Conservation (phyloP, 2,888 invertebrate genomes). For the Rhagophthalmus giganteus region DNA sequence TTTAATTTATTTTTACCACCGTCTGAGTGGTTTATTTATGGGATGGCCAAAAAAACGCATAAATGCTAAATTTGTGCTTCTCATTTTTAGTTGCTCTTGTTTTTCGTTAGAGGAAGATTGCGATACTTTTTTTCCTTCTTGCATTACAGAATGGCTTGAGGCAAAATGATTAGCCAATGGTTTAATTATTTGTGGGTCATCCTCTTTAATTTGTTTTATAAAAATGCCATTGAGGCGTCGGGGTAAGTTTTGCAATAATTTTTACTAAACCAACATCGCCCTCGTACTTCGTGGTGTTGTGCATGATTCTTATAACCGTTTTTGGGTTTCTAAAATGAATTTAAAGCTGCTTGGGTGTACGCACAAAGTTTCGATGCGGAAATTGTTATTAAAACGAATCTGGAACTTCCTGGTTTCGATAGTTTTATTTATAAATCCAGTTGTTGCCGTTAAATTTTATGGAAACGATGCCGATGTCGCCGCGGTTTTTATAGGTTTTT, state of each 20-base stretch:
- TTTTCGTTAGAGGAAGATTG: constrained; percentile 3
- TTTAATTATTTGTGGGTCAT: constrained; percentile 42
- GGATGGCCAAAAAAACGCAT: constrained; percentile 2
- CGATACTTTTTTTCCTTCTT: neutral
- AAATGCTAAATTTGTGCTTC: constrained; percentile 7
- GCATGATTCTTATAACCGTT: neutral
- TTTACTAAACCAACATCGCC: neutral
- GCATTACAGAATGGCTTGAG: constrained; percentile 2
- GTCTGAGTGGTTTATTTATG: constrained; percentile 6
- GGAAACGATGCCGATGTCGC: no score
- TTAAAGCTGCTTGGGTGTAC: no score
- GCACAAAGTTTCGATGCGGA: neutral
- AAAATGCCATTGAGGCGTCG: constrained; percentile 32
- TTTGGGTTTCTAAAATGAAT: neutral
- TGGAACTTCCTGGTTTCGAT: no score
- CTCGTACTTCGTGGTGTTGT: neutral
- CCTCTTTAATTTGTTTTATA: constrained; percentile 40
- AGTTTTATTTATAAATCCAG: no score
- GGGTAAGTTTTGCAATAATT: constrained; percentile 40
- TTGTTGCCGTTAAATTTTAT: no score
- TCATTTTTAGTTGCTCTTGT: constrained; percentile 1
- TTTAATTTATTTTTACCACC: constrained; percentile 7
- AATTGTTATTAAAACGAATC: neutral
- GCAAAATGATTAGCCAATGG: constrained; percentile 43
- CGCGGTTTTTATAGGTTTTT: no score